phyloP scores from a whole-genome alignment of 2,797 vertebrate species.

The Clarias platycephalus region DNA sequence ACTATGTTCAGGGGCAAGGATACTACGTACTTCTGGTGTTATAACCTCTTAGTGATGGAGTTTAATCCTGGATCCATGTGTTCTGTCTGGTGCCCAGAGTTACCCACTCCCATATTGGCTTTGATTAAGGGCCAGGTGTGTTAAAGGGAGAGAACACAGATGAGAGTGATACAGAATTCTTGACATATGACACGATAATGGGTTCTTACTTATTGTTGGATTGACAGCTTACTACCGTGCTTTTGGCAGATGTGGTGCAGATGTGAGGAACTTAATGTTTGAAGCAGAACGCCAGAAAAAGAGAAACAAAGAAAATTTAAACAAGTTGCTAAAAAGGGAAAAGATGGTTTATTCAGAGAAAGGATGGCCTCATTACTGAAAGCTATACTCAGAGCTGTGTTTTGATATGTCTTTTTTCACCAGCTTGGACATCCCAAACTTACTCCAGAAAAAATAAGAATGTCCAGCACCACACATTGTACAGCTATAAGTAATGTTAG shows the following conservation, averaged over 20 bases:
- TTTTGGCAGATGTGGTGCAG: slow-evolving; percentile 22
- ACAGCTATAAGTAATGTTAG: neutral
- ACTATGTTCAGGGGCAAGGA: neutral
- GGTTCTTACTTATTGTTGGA: slow-evolving; percentile 37
- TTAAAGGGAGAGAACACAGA: slow-evolving; percentile 38
- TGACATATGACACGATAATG: slow-evolving; percentile 48
- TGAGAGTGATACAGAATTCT: slow-evolving; percentile 16
- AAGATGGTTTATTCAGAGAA: neutral
- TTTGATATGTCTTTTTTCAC: neutral
- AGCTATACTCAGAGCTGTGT: neutral
- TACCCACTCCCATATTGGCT: neutral
- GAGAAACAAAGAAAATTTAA: slow-evolving; percentile 11
- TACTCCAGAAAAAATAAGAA: neutral
- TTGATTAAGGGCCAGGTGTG: slow-evolving; percentile 49
- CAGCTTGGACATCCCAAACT: neutral
- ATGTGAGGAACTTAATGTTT: slow-evolving; percentile 25
- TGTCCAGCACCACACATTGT: neutral
- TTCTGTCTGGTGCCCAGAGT: slow-evolving; percentile 13
- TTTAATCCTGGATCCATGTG: slow-evolving; percentile 34
- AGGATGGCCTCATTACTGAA: neutral
- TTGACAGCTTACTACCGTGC: slow-evolving; percentile 20
- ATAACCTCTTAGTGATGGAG: neutral
- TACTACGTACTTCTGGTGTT: neutral
- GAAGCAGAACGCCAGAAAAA: neutral
- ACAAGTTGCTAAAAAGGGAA: neutral